A percentile compares a stretch with the other conserved stretches of the same genome.
phyloP scores from a whole-genome alignment of 2,113 vertebrate genomes.

The human region DNA sequence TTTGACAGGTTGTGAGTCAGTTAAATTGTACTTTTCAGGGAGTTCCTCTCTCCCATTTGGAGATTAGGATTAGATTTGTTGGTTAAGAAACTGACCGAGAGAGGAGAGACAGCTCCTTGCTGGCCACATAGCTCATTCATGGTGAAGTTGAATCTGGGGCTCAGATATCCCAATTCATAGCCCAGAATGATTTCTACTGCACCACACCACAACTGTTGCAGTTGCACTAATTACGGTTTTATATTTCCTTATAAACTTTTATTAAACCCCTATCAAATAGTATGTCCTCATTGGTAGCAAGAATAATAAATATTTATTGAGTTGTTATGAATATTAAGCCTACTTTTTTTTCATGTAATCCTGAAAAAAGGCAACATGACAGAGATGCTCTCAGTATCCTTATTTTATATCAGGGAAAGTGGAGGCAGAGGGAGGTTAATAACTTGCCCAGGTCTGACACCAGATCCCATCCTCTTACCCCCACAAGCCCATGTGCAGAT shows the following conservation, averaged over 20 bases:
- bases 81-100: not conserved
- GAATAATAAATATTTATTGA: conserved; percentile 31
- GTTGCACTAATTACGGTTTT: not conserved
- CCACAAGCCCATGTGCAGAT: not conserved
- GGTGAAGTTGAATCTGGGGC: not conserved
- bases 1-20: not conserved
- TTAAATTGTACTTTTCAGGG: not conserved
- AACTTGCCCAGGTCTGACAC: not conserved
- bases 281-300: not conserved
- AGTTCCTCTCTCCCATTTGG: not conserved
- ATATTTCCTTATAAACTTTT: not conserved
- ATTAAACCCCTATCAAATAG: not conserved
- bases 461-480: not conserved
- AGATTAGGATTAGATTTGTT: not conserved
- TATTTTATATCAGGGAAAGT: not conserved
- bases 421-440: not conserved
- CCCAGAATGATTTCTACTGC: not conserved
- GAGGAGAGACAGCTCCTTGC: not conserved
- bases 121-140: not conserved
- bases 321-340: not conserved
- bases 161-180: not conserved
- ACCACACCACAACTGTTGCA: not conserved
- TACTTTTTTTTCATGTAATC: not conserved
- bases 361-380: not conserved
- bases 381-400: not conserved